These are phyloP conservation scores for Sciurus niger DNA, from an alignment of 2,113 vertebrate genomes.

Conservation along the genomic window DNA sequence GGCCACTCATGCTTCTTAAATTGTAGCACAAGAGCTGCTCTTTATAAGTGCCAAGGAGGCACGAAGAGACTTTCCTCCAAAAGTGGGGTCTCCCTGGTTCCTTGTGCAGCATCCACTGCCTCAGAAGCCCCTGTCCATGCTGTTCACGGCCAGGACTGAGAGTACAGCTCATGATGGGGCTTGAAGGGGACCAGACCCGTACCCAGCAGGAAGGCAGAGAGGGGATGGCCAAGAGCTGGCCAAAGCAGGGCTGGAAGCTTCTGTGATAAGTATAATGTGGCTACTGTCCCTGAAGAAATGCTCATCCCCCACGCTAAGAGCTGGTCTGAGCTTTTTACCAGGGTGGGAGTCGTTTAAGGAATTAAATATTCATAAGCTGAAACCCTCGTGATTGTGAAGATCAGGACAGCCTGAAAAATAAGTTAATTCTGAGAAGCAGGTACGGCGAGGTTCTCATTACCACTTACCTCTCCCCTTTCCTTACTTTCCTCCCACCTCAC, in stretches of 20 bases:
- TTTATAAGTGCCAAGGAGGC: neutral
- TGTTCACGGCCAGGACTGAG: too few relatives aligned
- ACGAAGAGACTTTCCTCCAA: neutral
- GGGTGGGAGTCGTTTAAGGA: neutral
- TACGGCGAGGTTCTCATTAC: neutral
- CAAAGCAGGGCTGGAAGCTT: neutral
- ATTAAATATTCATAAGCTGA: neutral
- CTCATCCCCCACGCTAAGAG: neutral
- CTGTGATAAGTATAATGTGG: too few relatives aligned
- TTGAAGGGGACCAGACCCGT: neutral
- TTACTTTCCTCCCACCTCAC: neutral
- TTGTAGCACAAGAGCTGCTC: neutral
- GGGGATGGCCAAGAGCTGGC: neutral
- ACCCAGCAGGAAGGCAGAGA: neutral
- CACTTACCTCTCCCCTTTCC: neutral
- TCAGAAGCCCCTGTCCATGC: neutral
- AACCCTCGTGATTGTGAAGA: neutral
- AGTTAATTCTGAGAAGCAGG: neutral
- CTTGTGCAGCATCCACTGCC: neutral
- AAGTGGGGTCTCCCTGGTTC: accelerated
- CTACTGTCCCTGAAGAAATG: neutral
- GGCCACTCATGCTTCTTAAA: neutral
- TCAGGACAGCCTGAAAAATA: neutral
- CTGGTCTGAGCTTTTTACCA: neutral
- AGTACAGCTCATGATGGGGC: neutral